These are phyloP conservation scores for Todiramphus saurophagus DNA, from an alignment of 2,113 vertebrate genomes.

Conservation along the genomic window DNA sequence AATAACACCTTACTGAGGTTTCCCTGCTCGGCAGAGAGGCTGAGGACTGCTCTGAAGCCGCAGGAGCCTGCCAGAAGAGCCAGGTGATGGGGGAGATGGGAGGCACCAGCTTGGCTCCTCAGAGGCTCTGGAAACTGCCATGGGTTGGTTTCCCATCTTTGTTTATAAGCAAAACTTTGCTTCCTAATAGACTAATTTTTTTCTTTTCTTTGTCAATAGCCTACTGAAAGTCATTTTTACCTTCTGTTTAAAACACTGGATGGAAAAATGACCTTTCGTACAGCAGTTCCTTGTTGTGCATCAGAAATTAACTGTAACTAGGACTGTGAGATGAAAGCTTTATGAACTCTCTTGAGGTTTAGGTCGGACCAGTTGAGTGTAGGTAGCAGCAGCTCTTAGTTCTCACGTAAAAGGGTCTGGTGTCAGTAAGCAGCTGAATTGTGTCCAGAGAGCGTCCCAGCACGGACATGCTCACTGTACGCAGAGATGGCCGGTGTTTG, in stretches of 20 bases:
- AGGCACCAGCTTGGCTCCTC: background rate
- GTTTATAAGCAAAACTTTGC: background rate
- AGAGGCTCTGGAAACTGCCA: background rate
- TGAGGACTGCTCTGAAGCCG: no score
- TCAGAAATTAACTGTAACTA: background rate
- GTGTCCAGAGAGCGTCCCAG: background rate
- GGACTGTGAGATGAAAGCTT: background rate
- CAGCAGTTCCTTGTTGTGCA: rapidly evolving
- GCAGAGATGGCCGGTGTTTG: rapidly evolving
- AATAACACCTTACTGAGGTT: background rate
- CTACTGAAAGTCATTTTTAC: background rate
- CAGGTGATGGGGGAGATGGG: rapidly evolving
- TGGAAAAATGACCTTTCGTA: background rate
- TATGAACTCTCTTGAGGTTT: no score
- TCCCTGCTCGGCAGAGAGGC: background rate
- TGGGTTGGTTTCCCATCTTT: background rate
- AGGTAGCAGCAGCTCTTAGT: background rate
- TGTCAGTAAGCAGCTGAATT: background rate
- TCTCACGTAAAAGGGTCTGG: rapidly evolving
- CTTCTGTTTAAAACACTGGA: background rate
- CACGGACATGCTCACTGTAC: background rate
- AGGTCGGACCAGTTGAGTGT: background rate
- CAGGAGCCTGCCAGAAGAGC: background rate
- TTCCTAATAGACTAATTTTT: background rate
- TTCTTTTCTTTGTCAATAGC: background rate